A percentile compares a stretch with the other conserved stretches of the same genome.
These are phyloP conservation scores for Burhinus oedicnemus DNA, from an alignment of 2,113 vertebrate genomes.

Conservation along the genomic window DNA sequence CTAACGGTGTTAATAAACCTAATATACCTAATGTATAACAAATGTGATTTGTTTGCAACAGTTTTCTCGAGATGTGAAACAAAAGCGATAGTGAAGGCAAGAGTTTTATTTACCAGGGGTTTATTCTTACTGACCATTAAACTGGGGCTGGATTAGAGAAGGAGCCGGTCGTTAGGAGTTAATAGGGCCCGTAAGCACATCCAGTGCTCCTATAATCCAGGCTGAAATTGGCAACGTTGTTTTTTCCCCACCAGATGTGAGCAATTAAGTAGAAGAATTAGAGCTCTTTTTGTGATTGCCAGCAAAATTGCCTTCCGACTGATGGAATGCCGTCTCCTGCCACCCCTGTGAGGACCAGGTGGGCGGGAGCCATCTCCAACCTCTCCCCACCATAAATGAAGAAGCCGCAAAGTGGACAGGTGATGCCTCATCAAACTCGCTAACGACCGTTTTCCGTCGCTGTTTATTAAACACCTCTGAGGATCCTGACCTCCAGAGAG, in stretches of 20 bases:
- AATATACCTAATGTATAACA: no score
- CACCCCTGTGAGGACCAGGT: not conserved
- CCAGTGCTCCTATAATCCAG: rapidly evolving
- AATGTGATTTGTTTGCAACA: not conserved
- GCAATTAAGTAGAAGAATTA: not conserved
- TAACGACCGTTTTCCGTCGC: rapidly evolving
- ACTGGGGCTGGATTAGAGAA: not conserved
- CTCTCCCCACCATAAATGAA: rapidly evolving
- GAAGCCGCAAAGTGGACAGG: rapidly evolving
- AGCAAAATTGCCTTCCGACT: not conserved
- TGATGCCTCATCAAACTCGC: not conserved
- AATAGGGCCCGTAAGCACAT: not conserved
- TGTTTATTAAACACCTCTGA: not conserved
- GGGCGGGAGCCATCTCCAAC: not conserved
- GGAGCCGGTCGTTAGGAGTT: no score
- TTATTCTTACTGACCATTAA: not conserved
- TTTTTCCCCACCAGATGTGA: not conserved
- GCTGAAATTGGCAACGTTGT: not conserved
- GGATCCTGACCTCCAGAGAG: not conserved
- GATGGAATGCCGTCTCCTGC: not conserved
- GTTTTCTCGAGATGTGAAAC: not conserved
- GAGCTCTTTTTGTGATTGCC: not conserved
- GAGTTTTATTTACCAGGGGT: not conserved
- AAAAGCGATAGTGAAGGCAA: not conserved
- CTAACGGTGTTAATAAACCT: not conserved